Evolutionary conservation across 2,797 vertebrate species (phyloP).

Genomic region (Pachyuromys duprasi): DNA sequence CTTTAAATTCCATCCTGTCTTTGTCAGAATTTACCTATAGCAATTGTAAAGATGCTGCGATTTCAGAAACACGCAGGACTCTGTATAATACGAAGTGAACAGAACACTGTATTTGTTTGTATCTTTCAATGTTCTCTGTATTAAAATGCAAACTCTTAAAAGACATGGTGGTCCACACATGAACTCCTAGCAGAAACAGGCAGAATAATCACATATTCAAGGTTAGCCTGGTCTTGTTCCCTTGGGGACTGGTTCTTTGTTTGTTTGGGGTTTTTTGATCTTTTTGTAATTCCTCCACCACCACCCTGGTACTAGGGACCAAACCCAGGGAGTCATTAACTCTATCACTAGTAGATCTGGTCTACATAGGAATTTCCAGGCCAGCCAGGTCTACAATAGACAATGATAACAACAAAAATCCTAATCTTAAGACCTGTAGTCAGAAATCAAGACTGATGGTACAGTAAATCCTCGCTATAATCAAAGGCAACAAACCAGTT

Average conservation of each 20-base stretch:
- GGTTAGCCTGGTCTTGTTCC: not conserved
- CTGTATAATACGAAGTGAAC: not conserved
- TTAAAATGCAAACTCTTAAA: not conserved
- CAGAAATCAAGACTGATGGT: slow-evolving; percentile 48
- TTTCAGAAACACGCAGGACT: slow-evolving; percentile 6
- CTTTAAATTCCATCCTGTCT: not conserved
- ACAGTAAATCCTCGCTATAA: not conserved
- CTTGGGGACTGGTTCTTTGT: not conserved
- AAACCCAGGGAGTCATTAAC: not conserved
- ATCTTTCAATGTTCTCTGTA: slow-evolving; percentile 3
- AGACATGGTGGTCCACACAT: not conserved
- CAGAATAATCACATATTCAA: not conserved
- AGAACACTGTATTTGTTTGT: not conserved
- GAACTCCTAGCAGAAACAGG: not conserved
- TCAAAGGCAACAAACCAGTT: not conserved
- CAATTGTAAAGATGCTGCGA: not conserved
- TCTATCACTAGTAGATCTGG: not conserved
- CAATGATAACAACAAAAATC: not conserved
- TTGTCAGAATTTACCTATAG: slow-evolving; percentile 34
- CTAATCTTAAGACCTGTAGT: not conserved
- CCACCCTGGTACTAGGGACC: not conserved
- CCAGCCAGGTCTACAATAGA: not conserved
- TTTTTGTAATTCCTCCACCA: not conserved
- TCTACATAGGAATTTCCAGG: not conserved
- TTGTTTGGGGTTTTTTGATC: not conserved